Base-by-base conservation (phyloP, 2,888 invertebrate genomes). In the Drosophila percnosoma region DNA sequence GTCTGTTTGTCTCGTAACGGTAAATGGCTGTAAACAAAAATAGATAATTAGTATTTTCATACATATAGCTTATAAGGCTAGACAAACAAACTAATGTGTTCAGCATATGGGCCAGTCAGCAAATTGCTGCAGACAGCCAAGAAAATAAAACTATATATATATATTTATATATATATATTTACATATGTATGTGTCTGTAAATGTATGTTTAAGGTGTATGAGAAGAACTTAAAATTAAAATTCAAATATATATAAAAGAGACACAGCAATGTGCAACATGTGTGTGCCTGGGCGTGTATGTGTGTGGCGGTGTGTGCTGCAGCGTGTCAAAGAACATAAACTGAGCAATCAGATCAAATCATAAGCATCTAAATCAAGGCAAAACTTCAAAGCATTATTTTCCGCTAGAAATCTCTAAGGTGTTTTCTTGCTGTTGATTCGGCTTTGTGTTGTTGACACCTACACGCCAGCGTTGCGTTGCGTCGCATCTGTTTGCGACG, bases 371-470 rank as follows among this genome's bases (percentile, higher is more conserved):
- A 70, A 68, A 79, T 70, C 76, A 69, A 68, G 69, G 68, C 65
- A 74, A 55, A 75, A 87, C 83, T 79, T 87, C 83, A 85, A 85
- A 85, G 87, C 68, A 61, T 45, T 74, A 77, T 83, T 75, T 73
- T 74, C 80, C 83, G 83, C 87, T 60, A 49, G 31, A 73, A 64
- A 70, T 62, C 73, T 68, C 60, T 48, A 59, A 70, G 55, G 48
- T 66, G 72, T 59, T 74, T 65, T 48, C 40, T 48, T 62, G 15
- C 53, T 71, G 29, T 36, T 61, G 15, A 21, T 33, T 10, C 33
- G 60, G 57, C 36, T 49, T 58, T 67, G 62, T 67, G 69, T 73
- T 81, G 83, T 87, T 87, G 87, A 88, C 87, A 87, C 87, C 87
- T 88, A 87, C 87, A 87, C 79, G 76, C 53, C 40, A 82, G 67